These are phyloP conservation scores for Pyrrhia umbra DNA, from an alignment of 2,888 invertebrate genomes.

Conservation along the genomic window DNA sequence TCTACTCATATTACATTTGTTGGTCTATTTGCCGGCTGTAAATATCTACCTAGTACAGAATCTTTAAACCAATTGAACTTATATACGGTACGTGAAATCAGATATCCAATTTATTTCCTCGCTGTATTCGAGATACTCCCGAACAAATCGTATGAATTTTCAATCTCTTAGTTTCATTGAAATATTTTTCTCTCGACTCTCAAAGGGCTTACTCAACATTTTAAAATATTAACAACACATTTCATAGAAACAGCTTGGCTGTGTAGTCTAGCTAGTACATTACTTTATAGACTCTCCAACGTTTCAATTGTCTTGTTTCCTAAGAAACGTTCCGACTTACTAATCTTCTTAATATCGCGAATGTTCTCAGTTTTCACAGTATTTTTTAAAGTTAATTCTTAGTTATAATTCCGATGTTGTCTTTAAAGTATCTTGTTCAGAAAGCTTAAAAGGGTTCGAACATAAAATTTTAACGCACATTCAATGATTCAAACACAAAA, in stretches of 20 bases:
- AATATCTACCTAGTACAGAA: constrained; percentile 16
- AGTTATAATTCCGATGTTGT: constrained; percentile 4
- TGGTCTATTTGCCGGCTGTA: constrained; percentile 28
- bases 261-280: constrained; percentile 3
- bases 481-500: not conserved
- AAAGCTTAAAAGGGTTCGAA: not conserved
- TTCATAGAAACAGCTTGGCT: constrained; percentile 28
- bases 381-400: constrained; percentile 17
- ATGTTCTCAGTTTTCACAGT: constrained; percentile 11
- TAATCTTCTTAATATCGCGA: constrained; percentile 38
- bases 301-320: constrained; percentile 42
- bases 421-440: not conserved
- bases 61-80: constrained; percentile 49
- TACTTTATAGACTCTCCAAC: constrained; percentile 17
- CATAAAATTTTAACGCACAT: too few relatives aligned
- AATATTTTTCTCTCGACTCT: constrained; percentile 50
- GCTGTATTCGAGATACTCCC: constrained; percentile 21
- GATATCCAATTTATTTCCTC: constrained; percentile 49
- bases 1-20: constrained; percentile 26
- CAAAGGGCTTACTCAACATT: constrained; percentile 45
- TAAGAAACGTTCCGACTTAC: constrained; percentile 29
- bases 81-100: constrained; percentile 36
- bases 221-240: constrained; percentile 54
- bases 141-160: constrained; percentile 48
- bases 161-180: constrained; percentile 49